Conservation (phyloP, 2,888 invertebrate genomes). For the Caenorhabditis zanzibari region DNA sequence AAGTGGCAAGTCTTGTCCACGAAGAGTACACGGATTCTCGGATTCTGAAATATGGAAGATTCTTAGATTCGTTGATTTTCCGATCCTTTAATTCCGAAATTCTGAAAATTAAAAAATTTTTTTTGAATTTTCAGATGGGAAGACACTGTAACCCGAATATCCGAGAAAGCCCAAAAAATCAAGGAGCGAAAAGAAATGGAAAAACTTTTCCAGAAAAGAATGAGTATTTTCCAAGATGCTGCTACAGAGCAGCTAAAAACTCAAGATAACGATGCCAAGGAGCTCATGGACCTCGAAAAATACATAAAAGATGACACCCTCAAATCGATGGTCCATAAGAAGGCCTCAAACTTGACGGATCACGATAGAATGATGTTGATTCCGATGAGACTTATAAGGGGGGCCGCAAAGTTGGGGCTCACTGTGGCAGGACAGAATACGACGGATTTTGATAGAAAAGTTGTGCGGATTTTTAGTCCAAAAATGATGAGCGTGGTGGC, state of each 20-base stretch:
- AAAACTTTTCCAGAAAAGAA: conserved; percentile 24
- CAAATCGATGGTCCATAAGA: conserved; percentile 44
- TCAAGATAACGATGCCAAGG: background rate
- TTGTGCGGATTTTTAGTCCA: conserved; percentile 62
- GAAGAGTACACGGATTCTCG: no score
- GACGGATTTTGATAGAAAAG: conserved; percentile 74
- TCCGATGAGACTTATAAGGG: conserved; percentile 62
- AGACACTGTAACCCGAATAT: conserved; percentile 40
- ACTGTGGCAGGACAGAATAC: conserved; percentile 68
- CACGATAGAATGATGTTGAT: conserved; percentile 54
- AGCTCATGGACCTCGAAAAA: conserved; percentile 50
- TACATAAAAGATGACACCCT: conserved; percentile 55
- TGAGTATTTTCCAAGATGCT: background rate
- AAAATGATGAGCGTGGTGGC: conserved; percentile 59
- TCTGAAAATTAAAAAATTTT: no score
- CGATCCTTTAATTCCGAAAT: no score
- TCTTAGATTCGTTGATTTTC: no score
- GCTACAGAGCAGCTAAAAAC: background rate
- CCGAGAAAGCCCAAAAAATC: conserved; percentile 44
- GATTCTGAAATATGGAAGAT: no score
- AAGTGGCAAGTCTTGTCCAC: no score
- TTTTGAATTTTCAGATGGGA: conserved; percentile 43
- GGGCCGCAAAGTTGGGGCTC: conserved; percentile 66
- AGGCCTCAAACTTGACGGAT: conserved; percentile 56
- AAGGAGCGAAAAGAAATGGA: conserved; percentile 53